phyloP scores from a whole-genome alignment of 2,888 invertebrate genomes.

The Drosophila atripex region DNA sequence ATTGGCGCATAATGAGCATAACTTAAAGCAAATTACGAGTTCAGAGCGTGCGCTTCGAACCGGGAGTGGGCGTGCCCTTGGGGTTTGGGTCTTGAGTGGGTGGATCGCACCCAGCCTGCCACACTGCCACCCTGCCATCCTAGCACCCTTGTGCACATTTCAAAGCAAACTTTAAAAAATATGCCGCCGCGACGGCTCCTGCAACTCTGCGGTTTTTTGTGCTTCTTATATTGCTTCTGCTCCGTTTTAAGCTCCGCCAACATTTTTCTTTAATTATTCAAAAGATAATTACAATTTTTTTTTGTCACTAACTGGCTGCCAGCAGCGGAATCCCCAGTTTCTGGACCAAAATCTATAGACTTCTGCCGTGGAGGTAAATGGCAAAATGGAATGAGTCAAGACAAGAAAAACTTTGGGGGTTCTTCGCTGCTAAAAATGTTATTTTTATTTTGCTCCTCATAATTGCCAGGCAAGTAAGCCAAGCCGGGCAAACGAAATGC shows the following conservation, averaged over 20 bases:
- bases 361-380: conserved; percentile 12
- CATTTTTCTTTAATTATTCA: conserved; percentile 81
- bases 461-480: conserved; percentile 68
- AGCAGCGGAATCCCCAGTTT: conserved; percentile 53
- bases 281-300: conserved; percentile 78
- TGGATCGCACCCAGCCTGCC: neutral
- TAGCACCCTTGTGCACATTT: conserved; percentile 26
- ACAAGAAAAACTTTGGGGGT: conserved; percentile 21
- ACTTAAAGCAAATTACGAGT: conserved; percentile 70
- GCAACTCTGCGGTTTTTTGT: conserved; percentile 33
- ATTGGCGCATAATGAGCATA: conserved; percentile 78
- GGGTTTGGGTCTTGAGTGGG: conserved; percentile 5
- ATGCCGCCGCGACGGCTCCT: conserved; percentile 43
- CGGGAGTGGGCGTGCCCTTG: conserved; percentile 39
- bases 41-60: conserved; percentile 61
- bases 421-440: conserved; percentile 67
- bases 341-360: conserved; percentile 67
- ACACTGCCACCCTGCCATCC: neutral
- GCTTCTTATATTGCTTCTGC: conserved; percentile 25
- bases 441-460: conserved; percentile 72
- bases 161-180: conserved; percentile 64
- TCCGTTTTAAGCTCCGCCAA: conserved; percentile 63
- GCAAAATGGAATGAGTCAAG: conserved; percentile 3
- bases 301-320: conserved; percentile 59
- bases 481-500: conserved; percentile 29